Evolutionary conservation across 1,140 invertebrate species (phyloP).

Genomic region (Drosophila baimaii): DNA sequence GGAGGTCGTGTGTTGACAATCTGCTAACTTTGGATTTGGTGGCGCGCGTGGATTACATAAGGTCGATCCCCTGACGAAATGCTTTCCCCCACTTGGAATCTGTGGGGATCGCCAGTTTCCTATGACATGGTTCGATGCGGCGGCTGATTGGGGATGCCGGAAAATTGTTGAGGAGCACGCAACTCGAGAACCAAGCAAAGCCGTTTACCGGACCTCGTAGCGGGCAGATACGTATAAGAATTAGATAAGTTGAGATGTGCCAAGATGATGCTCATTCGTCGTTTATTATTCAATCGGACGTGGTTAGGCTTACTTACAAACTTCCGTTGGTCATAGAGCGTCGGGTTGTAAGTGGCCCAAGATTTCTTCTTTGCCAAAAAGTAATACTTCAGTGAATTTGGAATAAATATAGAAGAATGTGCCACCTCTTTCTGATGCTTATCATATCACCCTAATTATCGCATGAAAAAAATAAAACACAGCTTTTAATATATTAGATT

Average conservation of each 20-base stretch:
- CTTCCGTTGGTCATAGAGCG: neutral
- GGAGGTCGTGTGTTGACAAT: constrained; percentile 59
- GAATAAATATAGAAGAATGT: neutral
- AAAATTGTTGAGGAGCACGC: constrained; percentile 61
- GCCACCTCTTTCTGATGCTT: too few species aligned
- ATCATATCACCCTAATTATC: too few species aligned
- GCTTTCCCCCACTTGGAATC: constrained; percentile 21
- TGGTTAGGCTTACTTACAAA: constrained; percentile 1
- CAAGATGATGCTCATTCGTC: constrained; percentile 4
- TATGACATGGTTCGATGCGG: constrained; percentile 70
- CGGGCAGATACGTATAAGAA: neutral
- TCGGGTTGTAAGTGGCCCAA: neutral
- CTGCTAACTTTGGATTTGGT: constrained; percentile 34
- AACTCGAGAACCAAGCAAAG: constrained; percentile 36
- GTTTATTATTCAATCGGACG: constrained; percentile 45
- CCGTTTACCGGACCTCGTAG: constrained; percentile 3
- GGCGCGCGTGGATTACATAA: constrained; percentile 36
- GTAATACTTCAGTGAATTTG: neutral
- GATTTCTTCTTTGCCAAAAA: neutral
- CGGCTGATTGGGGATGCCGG: constrained; percentile 47
- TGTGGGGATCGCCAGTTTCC: constrained; percentile 18
- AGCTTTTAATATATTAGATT: neutral
- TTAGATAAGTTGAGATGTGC: constrained; percentile 16
- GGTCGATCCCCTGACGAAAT: constrained; percentile 29
- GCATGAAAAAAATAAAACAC: neutral